Evolutionary conservation across 2,888 invertebrate genomes (phyloP).

Genomic region (Xestia c-nigrum): DNA sequence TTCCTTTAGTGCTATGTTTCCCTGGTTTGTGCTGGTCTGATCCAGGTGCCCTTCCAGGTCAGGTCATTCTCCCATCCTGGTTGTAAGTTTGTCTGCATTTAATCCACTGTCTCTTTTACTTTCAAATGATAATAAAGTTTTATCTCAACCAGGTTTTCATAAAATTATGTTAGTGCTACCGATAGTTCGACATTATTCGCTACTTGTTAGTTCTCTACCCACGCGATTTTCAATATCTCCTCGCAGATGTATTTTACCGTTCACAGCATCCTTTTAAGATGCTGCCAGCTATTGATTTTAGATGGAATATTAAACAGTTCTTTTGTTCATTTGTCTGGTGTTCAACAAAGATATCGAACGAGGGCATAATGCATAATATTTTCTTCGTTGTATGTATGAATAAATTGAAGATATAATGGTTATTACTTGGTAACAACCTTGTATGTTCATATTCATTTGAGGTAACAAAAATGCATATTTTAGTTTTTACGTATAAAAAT

Average conservation of each 20-base stretch:
- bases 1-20: background rate
- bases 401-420: constrained; percentile 14
- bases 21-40: background rate
- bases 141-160: background rate
- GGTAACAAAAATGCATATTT: background rate
- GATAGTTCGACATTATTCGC: constrained; percentile 1
- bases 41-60: background rate
- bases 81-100: background rate
- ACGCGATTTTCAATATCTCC: constrained; percentile 27
- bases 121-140: background rate
- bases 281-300: constrained; percentile 53
- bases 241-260: constrained; percentile 37
- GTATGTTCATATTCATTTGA: background rate
- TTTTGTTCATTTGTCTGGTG: constrained; percentile 45
- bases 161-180: background rate
- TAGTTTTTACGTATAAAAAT: background rate
- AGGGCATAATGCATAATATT: constrained; percentile 31
- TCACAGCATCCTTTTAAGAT: constrained; percentile 30
- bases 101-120: background rate
- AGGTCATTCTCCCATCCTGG: no score
- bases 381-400: constrained; percentile 16
- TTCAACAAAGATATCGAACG: constrained; percentile 23
- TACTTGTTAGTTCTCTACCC: constrained; percentile 11
- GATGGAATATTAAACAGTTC: constrained; percentile 52
- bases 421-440: constrained; percentile 7